phyloP scores from a whole-genome alignment of 2,797 vertebrate species.

The Taenioides sp. region DNA sequence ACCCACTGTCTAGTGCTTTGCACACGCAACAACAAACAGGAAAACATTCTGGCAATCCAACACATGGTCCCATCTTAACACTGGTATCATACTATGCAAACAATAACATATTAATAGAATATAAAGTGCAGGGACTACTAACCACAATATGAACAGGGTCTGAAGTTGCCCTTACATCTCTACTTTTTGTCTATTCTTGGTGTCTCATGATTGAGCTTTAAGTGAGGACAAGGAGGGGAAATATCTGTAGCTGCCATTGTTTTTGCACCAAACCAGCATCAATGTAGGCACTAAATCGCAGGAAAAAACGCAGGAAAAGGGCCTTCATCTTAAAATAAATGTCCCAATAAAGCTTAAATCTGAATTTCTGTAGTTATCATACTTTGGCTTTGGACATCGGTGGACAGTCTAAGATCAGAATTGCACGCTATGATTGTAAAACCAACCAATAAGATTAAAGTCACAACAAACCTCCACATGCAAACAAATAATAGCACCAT shows the following conservation, averaged over 20 bases:
- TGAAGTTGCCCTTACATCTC: background rate
- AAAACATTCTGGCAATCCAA: background rate
- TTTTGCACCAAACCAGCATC: background rate
- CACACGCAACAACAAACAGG: too few relatives aligned
- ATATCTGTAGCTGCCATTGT: slow-evolving; percentile 6
- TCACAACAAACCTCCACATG: background rate
- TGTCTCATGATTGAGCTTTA: background rate
- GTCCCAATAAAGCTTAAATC: background rate
- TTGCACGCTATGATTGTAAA: slow-evolving; percentile 3
- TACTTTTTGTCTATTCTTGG: background rate
- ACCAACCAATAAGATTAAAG: background rate
- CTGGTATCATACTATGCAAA: background rate
- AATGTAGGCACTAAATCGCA: background rate
- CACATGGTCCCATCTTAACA: background rate
- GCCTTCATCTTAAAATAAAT: background rate
- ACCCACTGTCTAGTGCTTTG: background rate
- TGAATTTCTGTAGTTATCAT: background rate
- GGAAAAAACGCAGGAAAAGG: background rate
- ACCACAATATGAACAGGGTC: background rate
- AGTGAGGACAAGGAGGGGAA: too few relatives aligned
- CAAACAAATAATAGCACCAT: slow-evolving; percentile 12
- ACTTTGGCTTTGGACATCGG: background rate
- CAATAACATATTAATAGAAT: background rate
- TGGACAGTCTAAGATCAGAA: background rate
- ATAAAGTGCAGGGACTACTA: background rate